These are phyloP conservation scores for Dioctria rufipes DNA, from an alignment of 2,888 invertebrate genomes.

Conservation along the genomic window DNA sequence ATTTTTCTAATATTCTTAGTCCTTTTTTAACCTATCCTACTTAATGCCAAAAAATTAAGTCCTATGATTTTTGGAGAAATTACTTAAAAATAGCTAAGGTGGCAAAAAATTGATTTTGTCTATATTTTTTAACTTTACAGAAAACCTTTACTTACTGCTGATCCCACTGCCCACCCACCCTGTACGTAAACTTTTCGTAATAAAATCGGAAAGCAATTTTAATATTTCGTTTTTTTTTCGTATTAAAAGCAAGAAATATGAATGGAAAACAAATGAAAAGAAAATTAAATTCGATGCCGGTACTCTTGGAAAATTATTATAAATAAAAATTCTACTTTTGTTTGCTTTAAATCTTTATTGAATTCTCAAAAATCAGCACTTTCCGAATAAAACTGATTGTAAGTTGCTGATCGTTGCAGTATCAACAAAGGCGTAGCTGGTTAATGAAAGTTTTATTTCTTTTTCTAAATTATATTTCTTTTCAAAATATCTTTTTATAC, in stretches of 20 bases:
- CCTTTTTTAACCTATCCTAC: too few relatives aligned
- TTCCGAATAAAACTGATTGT: background rate
- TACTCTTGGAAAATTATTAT: background rate
- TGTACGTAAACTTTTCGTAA: conserved; percentile 30
- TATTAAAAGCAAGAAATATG: background rate
- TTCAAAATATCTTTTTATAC: conserved; percentile 39
- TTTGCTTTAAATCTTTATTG: conserved; percentile 30
- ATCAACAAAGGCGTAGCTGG: conserved; percentile 13
- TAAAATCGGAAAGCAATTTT: conserved; percentile 48
- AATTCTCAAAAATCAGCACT: conserved; percentile 5
- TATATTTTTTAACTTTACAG: background rate
- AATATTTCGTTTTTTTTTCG: conserved; percentile 6
- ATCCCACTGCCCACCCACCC: conserved; percentile 10
- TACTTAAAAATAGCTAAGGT: background rate
- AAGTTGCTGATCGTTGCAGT: background rate
- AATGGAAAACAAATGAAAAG: background rate
- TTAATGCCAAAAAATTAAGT: too few relatives aligned
- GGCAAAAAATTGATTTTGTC: too few relatives aligned
- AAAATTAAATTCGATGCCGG: background rate
- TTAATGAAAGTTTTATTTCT: conserved; percentile 46
- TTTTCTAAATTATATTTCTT: conserved; percentile 52
- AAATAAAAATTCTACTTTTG: conserved; percentile 31
- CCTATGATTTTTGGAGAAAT: background rate
- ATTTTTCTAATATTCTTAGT: too few relatives aligned
- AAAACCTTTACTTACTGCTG: conserved; percentile 29